Evolutionary conservation across 2,113 vertebrate species (phyloP), one percentile per base, ranked within the genome.

Genomic region (Rhegmatorhina hoffmannsi): DNA sequence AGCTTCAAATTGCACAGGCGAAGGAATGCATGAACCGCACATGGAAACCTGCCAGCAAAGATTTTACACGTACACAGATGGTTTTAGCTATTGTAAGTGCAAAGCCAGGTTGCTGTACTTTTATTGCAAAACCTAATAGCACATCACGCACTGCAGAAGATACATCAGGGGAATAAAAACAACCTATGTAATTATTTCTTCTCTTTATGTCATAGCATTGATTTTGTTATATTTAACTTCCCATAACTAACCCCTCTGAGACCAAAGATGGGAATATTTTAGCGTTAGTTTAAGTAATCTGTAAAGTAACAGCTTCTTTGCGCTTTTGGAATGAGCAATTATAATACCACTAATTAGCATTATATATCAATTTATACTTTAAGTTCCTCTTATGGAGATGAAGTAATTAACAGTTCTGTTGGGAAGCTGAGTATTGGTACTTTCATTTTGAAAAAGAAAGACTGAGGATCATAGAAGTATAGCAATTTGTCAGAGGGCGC

Each of bases 1-100:
- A 97, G 95, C 92, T 97, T 97, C 89, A 92, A 95, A 97, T 97
- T 97, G 91, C 94, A 95, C 79, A 94, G 91, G 91, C 44, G 1
- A 91, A 96, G 95, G 95, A 97, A 98, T 97, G 92, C 85, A 90
- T 90, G 95, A 97, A 90, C 72, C 77, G 1, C 92, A 95, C 55
- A 40, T 92, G 96, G 95, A 96, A 94, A 81, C 26, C 26, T 77
- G 96, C 94, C 97, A 96, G 81, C 53, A 95, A 91, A 92, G 92
- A 81, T 96, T 97, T 97, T 94, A 95, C 67, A 67, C 62, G 68
- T 59, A 81, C 15, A 0, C 88, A 88, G 69, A 89, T 95, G 93
- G 92, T 79, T 96, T 95, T 94, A 85, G 85, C 89, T 87, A 68
- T 95, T 95, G 87, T 97, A 94, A 97, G 91, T 1, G 14, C 80